Conservation (phyloP, 2,797 vertebrate species). For the Gambusia yucatana region DNA sequence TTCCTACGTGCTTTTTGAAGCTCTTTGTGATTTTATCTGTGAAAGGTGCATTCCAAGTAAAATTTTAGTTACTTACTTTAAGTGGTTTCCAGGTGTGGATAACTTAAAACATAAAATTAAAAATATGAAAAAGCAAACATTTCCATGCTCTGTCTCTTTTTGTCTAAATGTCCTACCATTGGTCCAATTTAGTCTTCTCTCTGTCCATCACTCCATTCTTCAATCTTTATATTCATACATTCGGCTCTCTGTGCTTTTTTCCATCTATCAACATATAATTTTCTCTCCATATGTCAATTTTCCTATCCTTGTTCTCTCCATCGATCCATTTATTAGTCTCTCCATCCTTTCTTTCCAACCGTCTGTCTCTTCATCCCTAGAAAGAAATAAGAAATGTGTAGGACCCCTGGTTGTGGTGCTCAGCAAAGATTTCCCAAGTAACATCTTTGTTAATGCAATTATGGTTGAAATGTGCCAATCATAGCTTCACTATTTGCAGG, state of each 20-base stretch:
- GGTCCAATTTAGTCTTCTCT: neutral
- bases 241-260: neutral
- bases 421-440: neutral
- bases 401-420: neutral
- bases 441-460: neutral
- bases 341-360: neutral
- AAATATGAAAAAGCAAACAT: neutral
- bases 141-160: neutral
- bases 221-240: neutral
- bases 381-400: neutral
- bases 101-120: neutral
- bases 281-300: neutral
- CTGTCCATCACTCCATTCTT: neutral
- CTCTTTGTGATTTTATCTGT: too few species aligned
- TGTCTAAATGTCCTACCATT: neutral
- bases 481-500: neutral
- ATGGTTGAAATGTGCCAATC: neutral
- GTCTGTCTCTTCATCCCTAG: neutral
- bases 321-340: neutral
- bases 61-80: neutral
- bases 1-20: too few species aligned
- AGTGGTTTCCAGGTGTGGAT: too few species aligned
- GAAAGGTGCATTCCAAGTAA: too few species aligned
- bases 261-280: neutral
- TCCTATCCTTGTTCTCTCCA: neutral